Evolutionary conservation across 2,888 invertebrate genomes (phyloP), one percentile per base, ranked within the genome.

Genomic region (Eupelmus urozonus): DNA sequence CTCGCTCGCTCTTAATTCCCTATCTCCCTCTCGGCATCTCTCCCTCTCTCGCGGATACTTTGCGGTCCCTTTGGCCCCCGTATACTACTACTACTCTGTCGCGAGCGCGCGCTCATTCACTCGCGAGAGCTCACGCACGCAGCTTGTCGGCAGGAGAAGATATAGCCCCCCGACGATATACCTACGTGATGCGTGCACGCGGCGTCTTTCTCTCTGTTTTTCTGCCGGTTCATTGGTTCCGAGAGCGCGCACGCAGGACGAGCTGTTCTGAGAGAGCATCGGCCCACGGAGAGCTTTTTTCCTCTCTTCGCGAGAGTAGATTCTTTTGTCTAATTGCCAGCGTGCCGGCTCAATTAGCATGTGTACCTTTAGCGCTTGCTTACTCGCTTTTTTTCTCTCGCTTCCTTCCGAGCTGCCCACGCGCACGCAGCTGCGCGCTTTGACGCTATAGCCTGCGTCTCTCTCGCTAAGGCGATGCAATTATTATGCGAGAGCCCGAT

Each of bases 261-360:
- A n/a, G n/a, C n/a, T n/a, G n/a, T n/a, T n/a, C n/a, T n/a, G n/a
- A n/a, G n/a, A n/a, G n/a, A n/a, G n/a, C n/a, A n/a, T n/a, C n/a
- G n/a, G n/a, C n/a, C n/a, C n/a, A n/a, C n/a, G n/a, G n/a, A n/a
- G n/a, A n/a, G n/a, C n/a, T n/a, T n/a, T n/a, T n/a, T n/a, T n/a
- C n/a, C n/a, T n/a, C n/a, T n/a, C n/a, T n/a, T n/a, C n/a, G n/a
- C n/a, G n/a, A n/a, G 5, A 34, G 34, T 34, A 34, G 0, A 11
- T 29, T 42, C 66, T 49, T 75, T 75, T 65, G 63, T 70, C 55
- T 70, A 62, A 69, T 69, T 53, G 62, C n/a, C n/a, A n/a, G n/a
- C 66, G 27, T 60, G 40, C 29, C 51, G 42, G 45, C 69, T 76
- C 76, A 76, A 69, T 76, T 76, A 75, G 75, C 75, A 40, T 18